Percentiles rank a stretch among this genome's conserved stretches.
Evolutionary conservation across 2,113 vertebrate species (phyloP).

Genomic region (Bostrychus sinensis): DNA sequence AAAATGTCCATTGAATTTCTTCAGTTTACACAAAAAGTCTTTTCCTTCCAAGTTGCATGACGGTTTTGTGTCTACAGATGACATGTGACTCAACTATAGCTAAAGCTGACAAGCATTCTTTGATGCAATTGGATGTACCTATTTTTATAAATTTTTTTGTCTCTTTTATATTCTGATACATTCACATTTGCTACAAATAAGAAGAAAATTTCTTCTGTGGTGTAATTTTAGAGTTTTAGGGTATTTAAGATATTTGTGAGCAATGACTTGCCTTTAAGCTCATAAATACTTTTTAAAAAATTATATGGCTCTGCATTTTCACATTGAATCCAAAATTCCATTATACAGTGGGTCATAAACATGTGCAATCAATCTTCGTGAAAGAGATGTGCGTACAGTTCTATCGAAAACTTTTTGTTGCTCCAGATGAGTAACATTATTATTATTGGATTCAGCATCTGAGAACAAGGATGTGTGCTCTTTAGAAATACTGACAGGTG

Average conservation of each 20-base stretch:
- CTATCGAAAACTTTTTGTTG: background rate
- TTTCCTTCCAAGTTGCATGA: constrained; percentile 38
- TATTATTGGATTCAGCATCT: background rate
- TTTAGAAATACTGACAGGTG: background rate
- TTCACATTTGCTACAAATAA: too few species aligned
- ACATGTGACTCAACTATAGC: constrained; percentile 53
- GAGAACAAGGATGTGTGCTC: background rate
- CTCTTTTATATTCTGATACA: too few species aligned
- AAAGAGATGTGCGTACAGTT: background rate
- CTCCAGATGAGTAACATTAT: background rate
- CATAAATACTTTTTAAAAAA: too few species aligned
- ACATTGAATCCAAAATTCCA: background rate
- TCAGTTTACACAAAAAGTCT: constrained; percentile 15
- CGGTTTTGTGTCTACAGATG: constrained; percentile 40
- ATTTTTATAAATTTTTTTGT: too few species aligned
- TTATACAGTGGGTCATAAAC: constrained; percentile 19
- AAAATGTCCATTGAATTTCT: constrained; percentile 27
- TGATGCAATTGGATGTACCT: too few species aligned
- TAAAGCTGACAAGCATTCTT: constrained; percentile 6
- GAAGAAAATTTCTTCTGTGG: too few species aligned
- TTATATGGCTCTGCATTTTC: too few species aligned
- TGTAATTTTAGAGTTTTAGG: too few species aligned
- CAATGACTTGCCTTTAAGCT: too few species aligned
- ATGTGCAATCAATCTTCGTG: constrained; percentile 9
- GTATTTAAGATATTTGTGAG: too few species aligned